These are phyloP conservation scores for Salvelinus alpinus DNA, from an alignment of 2,113 vertebrate species.

Conservation along the genomic window DNA sequence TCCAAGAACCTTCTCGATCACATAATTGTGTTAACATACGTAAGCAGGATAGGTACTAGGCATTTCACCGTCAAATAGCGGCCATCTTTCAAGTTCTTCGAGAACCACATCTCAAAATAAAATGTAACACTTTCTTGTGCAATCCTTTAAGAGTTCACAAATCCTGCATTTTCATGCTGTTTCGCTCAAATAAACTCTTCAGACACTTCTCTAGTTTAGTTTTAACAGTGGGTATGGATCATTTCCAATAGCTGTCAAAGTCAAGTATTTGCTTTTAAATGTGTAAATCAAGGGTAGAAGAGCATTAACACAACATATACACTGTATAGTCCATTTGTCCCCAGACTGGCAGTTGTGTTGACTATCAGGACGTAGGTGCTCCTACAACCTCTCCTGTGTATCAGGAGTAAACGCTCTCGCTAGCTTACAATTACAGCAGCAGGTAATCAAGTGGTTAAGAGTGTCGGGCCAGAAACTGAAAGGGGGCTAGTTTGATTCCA, in stretches of 20 bases:
- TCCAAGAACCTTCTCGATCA: conserved; percentile 3
- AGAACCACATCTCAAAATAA: conserved; percentile 35
- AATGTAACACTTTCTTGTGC: conserved; percentile 2
- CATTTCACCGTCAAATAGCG: conserved; percentile 1
- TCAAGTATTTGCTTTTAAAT: conserved; percentile 38
- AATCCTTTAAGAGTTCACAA: conserved; percentile 26
- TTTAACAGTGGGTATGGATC: conserved; percentile 11
- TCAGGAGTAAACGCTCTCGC: conserved; percentile 38
- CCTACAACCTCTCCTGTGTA: conserved; percentile 16
- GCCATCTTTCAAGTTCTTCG: conserved; percentile 21
- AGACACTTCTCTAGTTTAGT: neutral
- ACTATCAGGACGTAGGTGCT: conserved; percentile 10
- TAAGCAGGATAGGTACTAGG: neutral
- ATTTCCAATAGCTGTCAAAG: conserved; percentile 4
- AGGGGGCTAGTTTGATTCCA: no score
- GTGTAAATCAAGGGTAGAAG: conserved; percentile 33
- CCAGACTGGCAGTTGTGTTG: conserved; percentile 34
- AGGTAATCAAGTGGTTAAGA: no score
- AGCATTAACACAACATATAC: conserved; percentile 51
- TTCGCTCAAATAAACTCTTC: conserved; percentile 1
- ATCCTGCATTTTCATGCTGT: conserved; percentile 10
- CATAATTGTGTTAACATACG: neutral
- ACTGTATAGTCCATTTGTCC: conserved; percentile 33
- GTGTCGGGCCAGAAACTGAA: no score
- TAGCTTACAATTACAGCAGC: neutral